A percentile compares a stretch with the other conserved stretches of the same genome.
These are phyloP conservation scores for Poecile montanus DNA, from an alignment of 2,797 vertebrate species.

Conservation along the genomic window DNA sequence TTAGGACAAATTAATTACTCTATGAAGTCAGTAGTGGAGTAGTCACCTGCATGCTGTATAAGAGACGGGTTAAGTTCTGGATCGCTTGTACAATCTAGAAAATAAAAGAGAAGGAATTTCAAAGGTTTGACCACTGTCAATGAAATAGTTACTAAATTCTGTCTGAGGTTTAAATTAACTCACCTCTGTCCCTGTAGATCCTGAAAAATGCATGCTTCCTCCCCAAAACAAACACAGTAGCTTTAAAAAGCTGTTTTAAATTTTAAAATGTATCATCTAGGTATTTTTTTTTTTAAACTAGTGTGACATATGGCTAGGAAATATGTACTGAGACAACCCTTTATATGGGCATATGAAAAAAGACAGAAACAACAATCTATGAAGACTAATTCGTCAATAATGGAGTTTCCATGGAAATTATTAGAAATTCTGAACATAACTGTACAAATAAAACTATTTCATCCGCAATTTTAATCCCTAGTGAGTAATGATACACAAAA, in stretches of 20 bases:
- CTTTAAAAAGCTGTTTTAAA: neutral
- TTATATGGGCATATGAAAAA: neutral
- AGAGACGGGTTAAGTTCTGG: conserved; percentile 90
- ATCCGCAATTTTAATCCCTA: conserved; percentile 9
- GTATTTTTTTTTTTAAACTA: neutral
- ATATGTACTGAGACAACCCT: neutral
- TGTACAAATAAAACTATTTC: conserved; percentile 37
- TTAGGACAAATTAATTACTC: neutral
- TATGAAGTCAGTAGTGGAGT: neutral
- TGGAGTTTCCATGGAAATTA: neutral
- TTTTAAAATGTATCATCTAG: neutral
- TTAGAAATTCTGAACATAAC: neutral
- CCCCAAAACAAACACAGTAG: conserved; percentile 68
- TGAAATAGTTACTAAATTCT: neutral
- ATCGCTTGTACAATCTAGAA: conserved; percentile 89
- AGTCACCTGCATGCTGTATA: conserved; percentile 95
- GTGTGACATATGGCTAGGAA: neutral
- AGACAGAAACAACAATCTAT: neutral
- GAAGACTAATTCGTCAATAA: conserved; percentile 6
- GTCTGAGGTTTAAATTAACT: conserved; percentile 38
- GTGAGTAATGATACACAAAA: neutral
- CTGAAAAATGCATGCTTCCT: conserved; percentile 53
- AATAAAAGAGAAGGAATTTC: conserved; percentile 49
- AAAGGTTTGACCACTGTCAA: conserved; percentile 28
- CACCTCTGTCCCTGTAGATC: conserved; percentile 75